Base-by-base conservation (phyloP, 2,888 invertebrate species). In the Formica aserva region DNA sequence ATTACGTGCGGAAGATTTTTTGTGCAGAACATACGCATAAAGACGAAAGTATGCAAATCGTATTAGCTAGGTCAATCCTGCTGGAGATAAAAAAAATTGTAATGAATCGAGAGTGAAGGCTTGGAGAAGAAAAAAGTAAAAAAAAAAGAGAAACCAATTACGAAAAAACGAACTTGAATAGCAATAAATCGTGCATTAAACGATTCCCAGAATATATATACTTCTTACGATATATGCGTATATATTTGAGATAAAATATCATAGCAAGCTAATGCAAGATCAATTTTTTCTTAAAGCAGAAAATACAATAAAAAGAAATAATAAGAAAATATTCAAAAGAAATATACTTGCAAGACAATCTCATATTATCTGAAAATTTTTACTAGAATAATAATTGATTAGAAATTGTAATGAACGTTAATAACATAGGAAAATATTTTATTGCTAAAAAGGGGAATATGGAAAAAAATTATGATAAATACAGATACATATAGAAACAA, bases 221-320 rank as follows among this genome's bases (percentile, higher is more conserved):
- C 87, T 83, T 80, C 85, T 84, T 89, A 90, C 92, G 92, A 93
- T 93, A 92, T 93, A 94, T 94, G 94, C 94, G 94, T 8, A 8
- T 94, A 94, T 94, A 94, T 94, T 94, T 94, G 93, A 94, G 94
- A 94, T 94, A 94, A 94, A 94, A 94, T 93, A 93, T 93, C 94
- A 94, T 94, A 93, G 93, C 94, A 92, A 86, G 92, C 93, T 93
- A 93, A 93, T 92, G 92, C 91, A 90, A 90, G 89, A 91, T 91
- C 91, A 90, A 88, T 90, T 88, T 88, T 83, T 87, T 84, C 86
- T 18, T 55, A 41, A 3, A 45, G 76, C 66, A 55, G 55, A 38
- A 77, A 38, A 77, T 66, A 35, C 38, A 5, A 38, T 38, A 38
- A 11, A 77, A 57, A 77, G 76, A 22, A 66, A 41, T 41, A 67